Evolutionary conservation across 1,140 invertebrate species (phyloP), one percentile per base, ranked within the genome.

Genomic region (Scaptomyza montana): DNA sequence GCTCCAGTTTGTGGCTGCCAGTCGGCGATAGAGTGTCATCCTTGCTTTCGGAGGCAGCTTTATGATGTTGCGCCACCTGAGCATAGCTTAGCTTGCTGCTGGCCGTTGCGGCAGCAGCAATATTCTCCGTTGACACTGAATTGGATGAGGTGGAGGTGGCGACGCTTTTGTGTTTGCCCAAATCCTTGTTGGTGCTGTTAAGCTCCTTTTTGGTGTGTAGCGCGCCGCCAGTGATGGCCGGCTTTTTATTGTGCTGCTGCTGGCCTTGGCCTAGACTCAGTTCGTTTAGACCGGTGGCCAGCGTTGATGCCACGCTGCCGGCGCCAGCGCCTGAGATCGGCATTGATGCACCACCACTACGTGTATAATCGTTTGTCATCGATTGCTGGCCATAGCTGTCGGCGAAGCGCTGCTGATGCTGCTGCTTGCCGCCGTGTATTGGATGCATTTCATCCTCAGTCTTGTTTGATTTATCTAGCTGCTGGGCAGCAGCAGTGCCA

Each of bases 1-100:
- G 59, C 30, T 84, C 84, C 64, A 89, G 60, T 43, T 89, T 89
- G 45, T 89, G 86, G 63, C 68, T 75, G 33, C 69, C 72, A 12
- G 80, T 84, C 39, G 77, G 82, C 51, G 77, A 78, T 5, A 74
- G 39, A 12, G 80, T 77, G 43, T 71, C 74, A 25, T 81, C 78
- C 57, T 84, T 82, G 55, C 50, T 57, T 5, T 90, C 89, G 4
- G 69, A 28, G 19, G 89, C 64, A 10, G 80, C 94, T 77, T 95
- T 95, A 91, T 94, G 94, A 87, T 96, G 95, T 85, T 96, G 95
- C 74, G 96, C 96, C 91, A 97, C 96, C 93, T 97, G 96, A 78
- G 96, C 96, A 93, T 97, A 97, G 92, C 96, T 96, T 90, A 96
- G 94, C 92, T 95, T 93, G 73, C 94, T 93, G 76, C 94, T 93